A percentile compares a stretch with the other conserved stretches of the same genome.
These are phyloP conservation scores for Furnarius figulus DNA, from an alignment of 2,113 vertebrate species.

Conservation along the genomic window DNA sequence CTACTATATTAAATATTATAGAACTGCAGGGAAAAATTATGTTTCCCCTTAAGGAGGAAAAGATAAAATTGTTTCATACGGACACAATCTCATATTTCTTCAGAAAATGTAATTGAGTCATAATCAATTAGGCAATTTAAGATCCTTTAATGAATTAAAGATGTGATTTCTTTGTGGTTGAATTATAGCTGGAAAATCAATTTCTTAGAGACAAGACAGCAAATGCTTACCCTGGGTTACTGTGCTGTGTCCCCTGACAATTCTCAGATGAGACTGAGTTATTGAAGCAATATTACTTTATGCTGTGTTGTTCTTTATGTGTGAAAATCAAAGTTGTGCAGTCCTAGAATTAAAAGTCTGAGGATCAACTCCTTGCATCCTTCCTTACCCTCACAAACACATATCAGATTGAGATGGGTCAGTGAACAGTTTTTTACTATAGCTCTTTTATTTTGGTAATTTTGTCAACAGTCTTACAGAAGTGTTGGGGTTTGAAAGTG, in stretches of 20 bases:
- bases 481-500: background rate
- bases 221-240: conserved; percentile 57
- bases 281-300: conserved; percentile 54
- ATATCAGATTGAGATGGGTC: background rate
- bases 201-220: conserved; percentile 64
- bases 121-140: conserved; percentile 71
- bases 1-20: background rate
- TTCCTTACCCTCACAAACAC: background rate
- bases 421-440: background rate
- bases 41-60: conserved; percentile 21
- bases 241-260: background rate
- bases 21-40: background rate
- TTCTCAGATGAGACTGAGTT: conserved; percentile 42
- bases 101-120: conserved; percentile 51
- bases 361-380: conserved; percentile 2
- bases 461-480: background rate
- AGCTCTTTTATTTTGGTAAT: background rate
- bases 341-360: background rate
- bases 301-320: conserved; percentile 19
- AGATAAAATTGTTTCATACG: background rate
- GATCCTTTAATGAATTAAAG: conserved; percentile 65
- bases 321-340: conserved; percentile 34
- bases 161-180: conserved; percentile 55
- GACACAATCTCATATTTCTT: conserved; percentile 36
- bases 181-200: conserved; percentile 49